Conservation (phyloP, 2,888 invertebrate species). For the Metallyticus violacea region DNA sequence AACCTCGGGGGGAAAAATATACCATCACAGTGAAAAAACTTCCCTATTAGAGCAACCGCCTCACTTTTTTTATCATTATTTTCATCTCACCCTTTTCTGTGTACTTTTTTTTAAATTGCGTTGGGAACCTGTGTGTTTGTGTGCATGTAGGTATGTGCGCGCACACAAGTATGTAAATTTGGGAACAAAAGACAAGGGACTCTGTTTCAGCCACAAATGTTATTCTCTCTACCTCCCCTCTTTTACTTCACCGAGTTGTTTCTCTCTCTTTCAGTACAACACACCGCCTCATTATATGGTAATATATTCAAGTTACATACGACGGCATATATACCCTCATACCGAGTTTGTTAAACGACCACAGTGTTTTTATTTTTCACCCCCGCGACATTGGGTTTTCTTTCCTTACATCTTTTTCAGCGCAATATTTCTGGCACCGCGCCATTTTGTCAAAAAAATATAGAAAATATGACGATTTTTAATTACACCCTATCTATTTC, state of each 20-base stretch:
- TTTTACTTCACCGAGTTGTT: no score
- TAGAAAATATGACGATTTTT: no score
- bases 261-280: no score
- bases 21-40: background rate
- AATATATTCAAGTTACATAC: background rate
- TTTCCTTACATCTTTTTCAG: background rate
- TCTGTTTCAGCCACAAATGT: background rate
- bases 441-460: background rate
- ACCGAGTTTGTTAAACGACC: background rate
- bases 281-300: background rate
- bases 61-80: background rate
- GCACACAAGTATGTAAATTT: no score
- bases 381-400: background rate
- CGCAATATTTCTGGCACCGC: background rate
- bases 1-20: background rate
- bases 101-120: background rate
- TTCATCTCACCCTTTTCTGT: background rate
- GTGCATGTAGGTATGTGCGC: background rate
- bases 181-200: background rate
- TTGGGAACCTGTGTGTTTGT: background rate
- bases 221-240: background rate
- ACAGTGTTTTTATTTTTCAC: background rate
- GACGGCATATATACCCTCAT: no score
- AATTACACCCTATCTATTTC: no score
- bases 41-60: background rate